Percentiles rank a stretch among this genome's conserved stretches.
Evolutionary conservation across 2,113 vertebrate genomes (phyloP).

Genomic region (Phylloscopus whistleri): DNA sequence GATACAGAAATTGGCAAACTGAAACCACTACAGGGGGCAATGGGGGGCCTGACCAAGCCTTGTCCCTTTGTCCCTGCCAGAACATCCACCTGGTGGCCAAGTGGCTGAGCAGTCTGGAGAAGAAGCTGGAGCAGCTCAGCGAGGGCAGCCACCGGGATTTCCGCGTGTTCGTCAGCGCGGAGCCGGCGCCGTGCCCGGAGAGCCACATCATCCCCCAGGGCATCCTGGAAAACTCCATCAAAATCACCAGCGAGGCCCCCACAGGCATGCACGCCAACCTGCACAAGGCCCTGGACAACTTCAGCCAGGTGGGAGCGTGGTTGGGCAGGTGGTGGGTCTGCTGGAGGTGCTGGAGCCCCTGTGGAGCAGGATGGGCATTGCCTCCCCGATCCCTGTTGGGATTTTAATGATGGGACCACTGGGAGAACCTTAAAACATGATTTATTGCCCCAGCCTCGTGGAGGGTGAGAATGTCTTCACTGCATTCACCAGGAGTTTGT

Average conservation of each 20-base stretch:
- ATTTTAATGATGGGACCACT: neutral
- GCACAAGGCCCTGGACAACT: conserved; percentile 94
- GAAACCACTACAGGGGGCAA: neutral
- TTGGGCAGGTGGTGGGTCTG: accelerated
- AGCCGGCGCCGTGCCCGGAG: conserved; percentile 81
- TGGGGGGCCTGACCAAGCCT: neutral
- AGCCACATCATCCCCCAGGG: conserved; percentile 91
- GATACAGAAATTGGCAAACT: neutral
- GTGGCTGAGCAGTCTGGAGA: conserved; percentile 89
- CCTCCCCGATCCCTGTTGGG: neutral
- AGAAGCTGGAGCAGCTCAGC: conserved; percentile 84
- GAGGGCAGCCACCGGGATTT: conserved; percentile 81
- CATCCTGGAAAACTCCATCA: conserved; percentile 92
- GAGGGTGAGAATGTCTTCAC: neutral
- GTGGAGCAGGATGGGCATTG: accelerated
- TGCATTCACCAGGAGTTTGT: neutral
- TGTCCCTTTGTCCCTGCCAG: conserved; percentile 65
- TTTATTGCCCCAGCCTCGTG: neutral
- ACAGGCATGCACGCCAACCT: conserved; percentile 90
- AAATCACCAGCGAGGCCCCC: conserved; percentile 91
- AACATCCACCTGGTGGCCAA: conserved; percentile 94
- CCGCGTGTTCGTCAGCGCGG: conserved; percentile 89
- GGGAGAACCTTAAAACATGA: neutral
- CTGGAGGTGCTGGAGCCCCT: neutral
- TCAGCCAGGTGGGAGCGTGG: conserved; percentile 82